Percentiles rank a stretch among this genome's conserved stretches.
These are phyloP conservation scores for Hemitrygon akajei DNA, from an alignment of 2,797 vertebrate genomes.

Conservation along the genomic window DNA sequence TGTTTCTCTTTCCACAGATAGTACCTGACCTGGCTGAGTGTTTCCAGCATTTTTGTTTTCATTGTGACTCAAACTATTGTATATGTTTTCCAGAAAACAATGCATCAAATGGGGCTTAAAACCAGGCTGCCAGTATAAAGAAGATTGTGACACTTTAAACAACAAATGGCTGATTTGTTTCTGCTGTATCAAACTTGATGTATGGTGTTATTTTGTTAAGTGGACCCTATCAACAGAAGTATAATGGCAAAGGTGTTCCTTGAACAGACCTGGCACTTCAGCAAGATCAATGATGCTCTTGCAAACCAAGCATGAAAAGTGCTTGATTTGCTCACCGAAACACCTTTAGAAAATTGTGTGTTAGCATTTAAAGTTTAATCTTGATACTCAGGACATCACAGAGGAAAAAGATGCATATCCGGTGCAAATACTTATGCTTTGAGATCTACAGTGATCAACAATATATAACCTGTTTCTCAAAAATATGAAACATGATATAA, in stretches of 20 bases:
- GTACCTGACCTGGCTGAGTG: no score
- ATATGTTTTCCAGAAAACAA: neutral
- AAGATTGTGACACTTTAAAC: neutral
- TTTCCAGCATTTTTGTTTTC: no score
- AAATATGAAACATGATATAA: no score
- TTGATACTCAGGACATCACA: neutral
- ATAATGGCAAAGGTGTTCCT: conserved; percentile 6
- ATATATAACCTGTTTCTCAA: neutral
- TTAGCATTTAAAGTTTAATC: conserved; percentile 8
- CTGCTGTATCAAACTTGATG: neutral
- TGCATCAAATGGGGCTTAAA: neutral
- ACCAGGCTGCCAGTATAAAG: neutral
- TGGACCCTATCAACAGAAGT: neutral
- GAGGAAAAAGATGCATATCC: no score
- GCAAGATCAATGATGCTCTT: neutral
- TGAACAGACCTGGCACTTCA: neutral
- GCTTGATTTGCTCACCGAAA: conserved; percentile 8
- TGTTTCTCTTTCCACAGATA: no score
- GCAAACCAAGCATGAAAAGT: conserved; percentile 22
- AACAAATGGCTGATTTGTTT: neutral
- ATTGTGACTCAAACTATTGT: neutral
- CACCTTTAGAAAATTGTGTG: neutral
- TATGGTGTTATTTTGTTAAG: neutral
- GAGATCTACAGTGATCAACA: neutral
- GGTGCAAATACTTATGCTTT: neutral